Evolutionary conservation across 2,888 invertebrate genomes (phyloP).

Genomic region (Lobophora halterata): DNA sequence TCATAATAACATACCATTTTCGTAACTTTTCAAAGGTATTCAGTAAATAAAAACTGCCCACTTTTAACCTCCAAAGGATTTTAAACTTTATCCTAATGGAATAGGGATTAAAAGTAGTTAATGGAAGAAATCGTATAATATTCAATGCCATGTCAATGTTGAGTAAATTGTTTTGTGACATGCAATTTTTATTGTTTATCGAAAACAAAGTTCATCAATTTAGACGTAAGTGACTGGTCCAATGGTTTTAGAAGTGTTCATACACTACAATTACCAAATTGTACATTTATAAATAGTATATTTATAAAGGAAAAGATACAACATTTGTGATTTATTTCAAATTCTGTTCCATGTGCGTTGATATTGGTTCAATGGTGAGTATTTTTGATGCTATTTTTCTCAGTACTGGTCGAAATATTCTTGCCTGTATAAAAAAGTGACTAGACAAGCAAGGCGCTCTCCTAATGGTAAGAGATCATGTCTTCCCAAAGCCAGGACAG

Average conservation of each 20-base stretch:
- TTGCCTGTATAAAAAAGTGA: too few species aligned
- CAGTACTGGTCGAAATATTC: too few species aligned
- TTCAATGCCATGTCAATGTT: slow-evolving; percentile 5
- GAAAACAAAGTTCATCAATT: slow-evolving; percentile 4
- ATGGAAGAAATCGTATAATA: not conserved
- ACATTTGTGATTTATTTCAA: too few species aligned
- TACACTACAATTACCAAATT: too few species aligned
- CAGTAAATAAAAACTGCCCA: not conserved
- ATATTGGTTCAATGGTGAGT: too few species aligned
- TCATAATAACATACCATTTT: slow-evolving; percentile 20
- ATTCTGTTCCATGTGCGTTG: too few species aligned
- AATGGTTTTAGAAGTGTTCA: not conserved
- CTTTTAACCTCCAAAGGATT: not conserved
- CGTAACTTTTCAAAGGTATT: slow-evolving; percentile 6
- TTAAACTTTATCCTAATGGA: not conserved
- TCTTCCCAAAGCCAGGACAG: too few species aligned
- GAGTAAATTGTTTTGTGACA: slow-evolving; percentile 11
- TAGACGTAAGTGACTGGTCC: not conserved
- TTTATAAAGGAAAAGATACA: too few species aligned
- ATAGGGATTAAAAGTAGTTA: slow-evolving; percentile 1
- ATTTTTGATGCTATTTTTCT: too few species aligned
- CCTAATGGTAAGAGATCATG: too few species aligned
- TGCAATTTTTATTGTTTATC: slow-evolving; percentile 9
- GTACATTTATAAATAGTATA: too few species aligned
- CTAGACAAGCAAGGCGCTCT: too few species aligned